A percentile compares a stretch with the other conserved stretches of the same genome.
phyloP scores from a whole-genome alignment of 2,113 vertebrate genomes.

The Chaetura pelagica region DNA sequence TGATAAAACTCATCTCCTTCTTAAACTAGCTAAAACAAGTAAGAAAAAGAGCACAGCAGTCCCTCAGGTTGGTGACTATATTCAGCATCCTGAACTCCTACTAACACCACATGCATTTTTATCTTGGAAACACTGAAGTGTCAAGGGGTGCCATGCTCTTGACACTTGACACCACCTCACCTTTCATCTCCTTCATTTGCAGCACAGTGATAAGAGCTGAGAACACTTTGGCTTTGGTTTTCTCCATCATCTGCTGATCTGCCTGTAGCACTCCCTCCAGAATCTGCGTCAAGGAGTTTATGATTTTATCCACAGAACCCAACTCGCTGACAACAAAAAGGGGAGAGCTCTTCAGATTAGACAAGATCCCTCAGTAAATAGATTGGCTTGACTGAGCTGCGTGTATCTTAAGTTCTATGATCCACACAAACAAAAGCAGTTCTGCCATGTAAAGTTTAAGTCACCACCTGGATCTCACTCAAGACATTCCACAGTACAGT shows the following conservation, averaged over 20 bases:
- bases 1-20: neutral
- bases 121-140: neutral
- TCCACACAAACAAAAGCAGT: neutral
- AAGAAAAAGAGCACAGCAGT: neutral
- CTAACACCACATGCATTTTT: neutral
- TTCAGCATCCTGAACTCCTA: neutral
- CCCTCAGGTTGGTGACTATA: neutral
- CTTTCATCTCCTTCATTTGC: slow-evolving; percentile 91
- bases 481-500: neutral
- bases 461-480: neutral
- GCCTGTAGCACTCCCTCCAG: slow-evolving; percentile 92
- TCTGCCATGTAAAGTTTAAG: neutral
- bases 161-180: slow-evolving; percentile 67
- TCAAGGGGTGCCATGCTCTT: neutral
- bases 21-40: neutral
- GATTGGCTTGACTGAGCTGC: neutral
- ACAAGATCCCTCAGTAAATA: neutral
- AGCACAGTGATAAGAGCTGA: slow-evolving; percentile 91
- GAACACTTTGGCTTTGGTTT: slow-evolving; percentile 94
- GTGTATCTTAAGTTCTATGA: neutral
- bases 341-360: slow-evolving; percentile 45
- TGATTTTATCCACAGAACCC: slow-evolving; percentile 86
- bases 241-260: slow-evolving; percentile 92
- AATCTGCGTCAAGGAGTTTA: slow-evolving; percentile 89
- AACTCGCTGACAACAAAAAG: slow-evolving; percentile 81